Conservation (phyloP, 1,140 invertebrate genomes). For the Condylostylus longicornis region DNA sequence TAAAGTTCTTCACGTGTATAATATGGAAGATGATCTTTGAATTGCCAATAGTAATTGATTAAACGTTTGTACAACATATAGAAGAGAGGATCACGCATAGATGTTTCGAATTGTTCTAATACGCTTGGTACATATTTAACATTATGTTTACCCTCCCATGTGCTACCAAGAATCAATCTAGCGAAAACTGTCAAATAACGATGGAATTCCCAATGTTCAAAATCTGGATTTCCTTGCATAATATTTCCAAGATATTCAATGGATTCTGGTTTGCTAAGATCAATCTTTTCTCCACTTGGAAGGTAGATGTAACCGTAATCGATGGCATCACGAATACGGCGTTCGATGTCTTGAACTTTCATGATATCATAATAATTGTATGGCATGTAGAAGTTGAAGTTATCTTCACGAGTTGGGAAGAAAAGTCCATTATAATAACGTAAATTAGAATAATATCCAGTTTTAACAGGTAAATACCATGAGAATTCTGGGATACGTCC, state of each 20-base stretch:
- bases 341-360: conserved; percentile 36
- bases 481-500: conserved; percentile 39
- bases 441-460: conserved; percentile 42
- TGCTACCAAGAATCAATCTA: conserved; percentile 25
- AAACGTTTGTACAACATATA: conserved; percentile 42
- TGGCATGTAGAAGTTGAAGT: conserved; percentile 32
- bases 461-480: conserved; percentile 32
- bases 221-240: conserved; percentile 37
- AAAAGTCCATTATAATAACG: conserved; percentile 41
- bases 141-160: too few species aligned
- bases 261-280: conserved; percentile 29
- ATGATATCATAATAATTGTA: conserved; percentile 32
- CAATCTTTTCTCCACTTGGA: conserved; percentile 26
- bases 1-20: conserved; percentile 38
- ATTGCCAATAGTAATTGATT: conserved; percentile 36
- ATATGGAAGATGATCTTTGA: conserved; percentile 40
- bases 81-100: conserved; percentile 43
- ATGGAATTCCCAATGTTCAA: neutral
- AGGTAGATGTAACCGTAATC: conserved; percentile 40
- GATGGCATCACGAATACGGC: conserved; percentile 42
- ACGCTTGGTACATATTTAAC: conserved; percentile 22
- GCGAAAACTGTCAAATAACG: conserved; percentile 4
- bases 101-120: conserved; percentile 34
- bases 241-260: conserved; percentile 37
- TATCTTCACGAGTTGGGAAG: conserved; percentile 38